These are phyloP conservation scores for Osmerus mordax DNA, from an alignment of 2,113 vertebrate genomes.

Conservation along the genomic window DNA sequence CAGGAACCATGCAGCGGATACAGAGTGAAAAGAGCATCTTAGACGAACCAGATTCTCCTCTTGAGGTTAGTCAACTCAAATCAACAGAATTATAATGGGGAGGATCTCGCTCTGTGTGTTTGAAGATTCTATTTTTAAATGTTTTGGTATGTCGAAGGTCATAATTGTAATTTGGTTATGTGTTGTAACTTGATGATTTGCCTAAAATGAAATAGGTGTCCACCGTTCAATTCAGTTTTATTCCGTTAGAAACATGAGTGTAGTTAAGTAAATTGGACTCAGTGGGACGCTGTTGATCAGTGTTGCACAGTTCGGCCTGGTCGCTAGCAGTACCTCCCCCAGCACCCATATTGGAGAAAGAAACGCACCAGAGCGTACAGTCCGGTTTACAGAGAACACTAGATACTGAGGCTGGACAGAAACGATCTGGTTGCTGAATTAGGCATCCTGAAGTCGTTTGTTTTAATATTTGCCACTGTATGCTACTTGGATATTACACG, in stretches of 20 bases:
- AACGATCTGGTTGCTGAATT: background rate
- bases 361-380: background rate
- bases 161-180: no score
- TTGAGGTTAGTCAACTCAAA: no score
- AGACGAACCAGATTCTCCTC: no score
- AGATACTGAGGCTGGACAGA: background rate
- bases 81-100: no score
- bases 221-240: no score
- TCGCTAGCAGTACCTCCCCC: background rate
- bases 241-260: background rate
- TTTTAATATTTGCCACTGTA: background rate
- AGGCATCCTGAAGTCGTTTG: background rate
- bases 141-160: no score
- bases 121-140: no score
- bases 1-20: no score
- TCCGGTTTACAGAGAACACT: background rate
- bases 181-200: no score
- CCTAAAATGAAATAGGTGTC: no score
- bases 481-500: background rate
- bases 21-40: no score
- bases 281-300: slow-evolving; percentile 42
- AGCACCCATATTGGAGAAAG: background rate
- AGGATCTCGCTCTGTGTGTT: no score
- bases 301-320: background rate
- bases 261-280: slow-evolving; percentile 21